These are phyloP conservation scores for Drosophila erecta DNA, from an alignment of 1,140 invertebrate species.

Conservation along the genomic window DNA sequence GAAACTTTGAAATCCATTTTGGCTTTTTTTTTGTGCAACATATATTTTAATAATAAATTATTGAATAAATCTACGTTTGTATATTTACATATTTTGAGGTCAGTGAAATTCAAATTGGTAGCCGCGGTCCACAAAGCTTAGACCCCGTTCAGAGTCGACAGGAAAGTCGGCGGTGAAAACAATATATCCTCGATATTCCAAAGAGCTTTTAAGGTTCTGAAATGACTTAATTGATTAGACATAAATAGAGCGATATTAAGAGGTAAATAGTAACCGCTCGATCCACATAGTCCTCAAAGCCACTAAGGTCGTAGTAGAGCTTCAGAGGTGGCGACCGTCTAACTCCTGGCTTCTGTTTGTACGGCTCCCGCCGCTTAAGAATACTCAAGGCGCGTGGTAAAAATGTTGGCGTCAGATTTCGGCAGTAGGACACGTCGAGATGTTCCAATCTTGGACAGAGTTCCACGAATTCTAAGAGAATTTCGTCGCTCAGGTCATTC, in stretches of 20 bases:
- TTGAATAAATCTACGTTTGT: not conserved
- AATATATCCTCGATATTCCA: slow-evolving; percentile 61
- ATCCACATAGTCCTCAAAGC: slow-evolving; percentile 69
- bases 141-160: slow-evolving; percentile 60
- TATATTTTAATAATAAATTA: slow-evolving; percentile 43
- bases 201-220: slow-evolving; percentile 55
- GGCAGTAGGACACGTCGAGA: slow-evolving; percentile 73
- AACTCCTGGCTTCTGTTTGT: slow-evolving; percentile 37
- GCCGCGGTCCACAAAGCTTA: slow-evolving; percentile 78
- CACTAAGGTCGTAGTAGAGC: slow-evolving; percentile 63
- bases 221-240: not conserved
- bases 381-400: slow-evolving; percentile 48
- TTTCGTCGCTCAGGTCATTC: slow-evolving; percentile 56
- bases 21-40: slow-evolving; percentile 14
- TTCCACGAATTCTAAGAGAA: slow-evolving; percentile 63
- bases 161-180: slow-evolving; percentile 69
- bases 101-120: slow-evolving; percentile 77
- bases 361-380: slow-evolving; percentile 55
- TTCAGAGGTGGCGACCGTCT: slow-evolving; percentile 24
- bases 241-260: too few species aligned
- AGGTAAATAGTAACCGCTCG: slow-evolving; percentile 21
- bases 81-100: slow-evolving; percentile 11
- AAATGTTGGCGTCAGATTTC: slow-evolving; percentile 56
- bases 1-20: not conserved
- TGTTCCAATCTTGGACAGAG: slow-evolving; percentile 57